A percentile compares a stretch with the other conserved stretches of the same genome.
Evolutionary conservation across 1,140 invertebrate species (phyloP).

Genomic region (Lerema accius): DNA sequence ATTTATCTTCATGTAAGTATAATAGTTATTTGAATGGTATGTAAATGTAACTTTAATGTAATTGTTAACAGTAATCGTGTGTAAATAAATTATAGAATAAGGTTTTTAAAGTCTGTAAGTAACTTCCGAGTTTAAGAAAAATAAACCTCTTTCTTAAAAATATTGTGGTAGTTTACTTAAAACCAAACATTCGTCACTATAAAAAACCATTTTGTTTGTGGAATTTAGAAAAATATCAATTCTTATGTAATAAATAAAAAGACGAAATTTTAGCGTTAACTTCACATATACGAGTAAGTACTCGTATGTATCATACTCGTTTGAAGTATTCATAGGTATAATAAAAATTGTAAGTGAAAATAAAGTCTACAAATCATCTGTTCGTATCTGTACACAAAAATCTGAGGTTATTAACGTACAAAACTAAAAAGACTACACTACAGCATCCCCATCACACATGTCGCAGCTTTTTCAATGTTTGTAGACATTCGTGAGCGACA

Average conservation of each 20-base stretch:
- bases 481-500: slow-evolving; percentile 10
- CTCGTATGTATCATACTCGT: too few relatives aligned
- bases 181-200: too few relatives aligned
- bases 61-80: slow-evolving; percentile 44
- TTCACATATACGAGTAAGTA: too few relatives aligned
- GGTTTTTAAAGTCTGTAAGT: slow-evolving; percentile 81
- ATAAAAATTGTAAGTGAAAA: too few relatives aligned
- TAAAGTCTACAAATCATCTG: too few relatives aligned
- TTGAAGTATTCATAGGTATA: too few relatives aligned
- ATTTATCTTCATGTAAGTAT: slow-evolving; percentile 58
- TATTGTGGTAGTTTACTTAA: slow-evolving; percentile 36
- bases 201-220: too few relatives aligned
- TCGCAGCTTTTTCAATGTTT: slow-evolving; percentile 19
- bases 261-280: too few relatives aligned
- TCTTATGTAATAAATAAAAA: too few relatives aligned
- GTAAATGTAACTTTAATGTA: slow-evolving; percentile 50
- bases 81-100: slow-evolving; percentile 77
- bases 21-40: slow-evolving; percentile 49
- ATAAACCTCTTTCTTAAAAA: slow-evolving; percentile 79
- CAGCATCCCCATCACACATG: slow-evolving; percentile 4
- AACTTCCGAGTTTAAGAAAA: slow-evolving; percentile 70
- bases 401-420: too few relatives aligned
- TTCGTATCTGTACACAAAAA: too few relatives aligned
- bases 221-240: too few relatives aligned
- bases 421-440: slow-evolving; percentile 6